Base-by-base conservation (phyloP, 1,140 invertebrate genomes). In the Sitodiplosis mosellana region DNA sequence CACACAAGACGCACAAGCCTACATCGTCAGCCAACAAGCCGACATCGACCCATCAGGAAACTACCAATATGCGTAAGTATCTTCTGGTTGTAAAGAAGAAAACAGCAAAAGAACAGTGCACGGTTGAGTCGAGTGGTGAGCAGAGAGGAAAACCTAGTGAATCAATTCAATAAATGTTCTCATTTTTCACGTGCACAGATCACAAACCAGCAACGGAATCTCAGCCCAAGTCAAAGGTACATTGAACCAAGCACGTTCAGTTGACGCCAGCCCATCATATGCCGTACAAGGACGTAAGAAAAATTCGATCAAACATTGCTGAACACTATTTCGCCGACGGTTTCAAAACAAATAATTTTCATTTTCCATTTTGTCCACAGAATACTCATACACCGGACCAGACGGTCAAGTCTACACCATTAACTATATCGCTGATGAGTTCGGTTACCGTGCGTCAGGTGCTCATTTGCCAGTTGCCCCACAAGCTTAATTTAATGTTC, bases 391-490 rank as follows among this genome's bases (percentile, higher is more conserved):
- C 61, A 64, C 72, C 1, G 73, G 70, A 8, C 69, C 72, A n/a
- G 78, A 83, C 56, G 80, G 80, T 14, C 68, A 69, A 21, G 67
- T 69, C 14, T 71, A 77, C 47, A 68, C 70, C 1, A 63, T 82
- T 11, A 74, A 65, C 36, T 84, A 78, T 59, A 62, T 72, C 27
- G 81, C 81, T 41, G 79, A 83, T 58, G 80, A 83, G 59, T 79
- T 81, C 48, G 82, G 82, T 8, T 85, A 81, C 71, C 76, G 75
- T 48, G 76, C 80, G 11, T 52, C 68, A 49, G 76, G 75, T 10
- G 73, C n/a, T n/a, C n/a, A n/a, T n/a, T n/a, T n/a, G n/a, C n/a
- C n/a, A n/a, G n/a, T n/a, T n/a, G n/a, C n/a, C n/a, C n/a, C n/a
- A n/a, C n/a, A n/a, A n/a, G n/a, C n/a, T n/a, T n/a, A n/a, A n/a